These are phyloP conservation scores for Albula glossodonta DNA, from an alignment of 2,113 vertebrate genomes.

Conservation along the genomic window DNA sequence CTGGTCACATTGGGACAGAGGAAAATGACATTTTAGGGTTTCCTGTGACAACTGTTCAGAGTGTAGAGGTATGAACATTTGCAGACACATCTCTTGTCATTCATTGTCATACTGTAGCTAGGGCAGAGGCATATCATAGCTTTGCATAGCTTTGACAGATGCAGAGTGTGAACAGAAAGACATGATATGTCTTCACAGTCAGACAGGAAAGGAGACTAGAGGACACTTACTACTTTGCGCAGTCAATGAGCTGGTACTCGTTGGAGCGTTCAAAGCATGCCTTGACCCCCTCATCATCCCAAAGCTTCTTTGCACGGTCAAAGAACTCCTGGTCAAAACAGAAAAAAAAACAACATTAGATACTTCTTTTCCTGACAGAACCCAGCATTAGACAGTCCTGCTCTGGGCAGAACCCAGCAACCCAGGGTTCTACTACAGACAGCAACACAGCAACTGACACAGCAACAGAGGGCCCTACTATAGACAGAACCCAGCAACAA, in stretches of 20 bases:
- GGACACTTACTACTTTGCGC: slow-evolving; percentile 81
- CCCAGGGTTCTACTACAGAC: too few relatives aligned
- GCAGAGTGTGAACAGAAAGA: background rate
- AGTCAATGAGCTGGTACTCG: slow-evolving; percentile 84
- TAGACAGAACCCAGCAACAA: too few relatives aligned
- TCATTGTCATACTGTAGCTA: background rate
- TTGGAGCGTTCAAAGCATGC: slow-evolving; percentile 83
- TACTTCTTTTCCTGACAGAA: background rate
- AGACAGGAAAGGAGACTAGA: background rate
- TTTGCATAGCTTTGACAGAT: background rate
- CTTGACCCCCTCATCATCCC: slow-evolving; percentile 83
- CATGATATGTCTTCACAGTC: background rate
- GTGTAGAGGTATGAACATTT: too few relatives aligned
- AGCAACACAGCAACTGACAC: too few relatives aligned
- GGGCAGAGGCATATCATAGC: background rate
- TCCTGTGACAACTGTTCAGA: too few relatives aligned
- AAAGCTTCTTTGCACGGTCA: slow-evolving; percentile 82
- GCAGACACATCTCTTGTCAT: too few relatives aligned
- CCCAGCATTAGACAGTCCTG: background rate
- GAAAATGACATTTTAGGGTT: too few relatives aligned
- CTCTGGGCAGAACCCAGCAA: background rate
- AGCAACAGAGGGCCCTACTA: too few relatives aligned
- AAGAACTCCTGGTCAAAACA: slow-evolving; percentile 77
- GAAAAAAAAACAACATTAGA: slow-evolving; percentile 5
- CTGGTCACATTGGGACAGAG: too few relatives aligned